Evolutionary conservation across 2,797 vertebrate genomes (phyloP).

Genomic region (Holocentrus rufus): DNA sequence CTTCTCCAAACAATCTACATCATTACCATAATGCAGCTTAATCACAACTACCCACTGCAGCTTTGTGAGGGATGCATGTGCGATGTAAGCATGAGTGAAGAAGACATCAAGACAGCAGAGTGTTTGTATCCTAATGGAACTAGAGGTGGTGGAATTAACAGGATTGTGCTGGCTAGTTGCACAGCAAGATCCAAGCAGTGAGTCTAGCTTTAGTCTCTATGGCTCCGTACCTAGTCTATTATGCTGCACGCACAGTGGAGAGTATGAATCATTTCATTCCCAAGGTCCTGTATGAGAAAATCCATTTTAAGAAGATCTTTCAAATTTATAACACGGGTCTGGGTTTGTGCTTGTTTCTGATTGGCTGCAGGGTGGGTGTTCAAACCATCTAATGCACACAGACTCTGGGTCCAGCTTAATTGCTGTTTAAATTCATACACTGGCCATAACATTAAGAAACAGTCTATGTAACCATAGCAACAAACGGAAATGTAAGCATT

Average conservation of each 20-base stretch:
- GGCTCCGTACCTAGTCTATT: background rate
- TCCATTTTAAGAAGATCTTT: too few relatives aligned
- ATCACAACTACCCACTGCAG: slow-evolving; percentile 42
- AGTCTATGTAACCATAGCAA: too few relatives aligned
- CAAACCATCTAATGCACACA: too few relatives aligned
- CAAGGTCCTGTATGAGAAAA: background rate
- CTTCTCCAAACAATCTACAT: slow-evolving; percentile 64
- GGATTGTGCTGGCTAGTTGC: background rate
- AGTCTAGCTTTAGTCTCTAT: background rate
- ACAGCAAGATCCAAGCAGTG: background rate
- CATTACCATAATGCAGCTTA: slow-evolving; percentile 56
- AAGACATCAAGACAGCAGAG: slow-evolving; percentile 28
- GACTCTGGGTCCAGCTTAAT: too few relatives aligned
- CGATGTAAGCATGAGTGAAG: background rate
- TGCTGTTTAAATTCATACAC: too few relatives aligned
- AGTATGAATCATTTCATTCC: background rate
- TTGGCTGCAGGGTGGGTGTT: too few relatives aligned
- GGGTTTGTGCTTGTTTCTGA: too few relatives aligned
- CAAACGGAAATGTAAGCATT: too few relatives aligned
- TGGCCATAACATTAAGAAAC: too few relatives aligned
- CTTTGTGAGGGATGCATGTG: background rate
- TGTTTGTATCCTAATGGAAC: slow-evolving; percentile 29
- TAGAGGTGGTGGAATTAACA: background rate
- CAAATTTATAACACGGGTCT: too few relatives aligned
- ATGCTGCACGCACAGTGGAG: background rate